Evolutionary conservation across 2,888 invertebrate genomes (phyloP).

Genomic region (Clitarchus hookeri): DNA sequence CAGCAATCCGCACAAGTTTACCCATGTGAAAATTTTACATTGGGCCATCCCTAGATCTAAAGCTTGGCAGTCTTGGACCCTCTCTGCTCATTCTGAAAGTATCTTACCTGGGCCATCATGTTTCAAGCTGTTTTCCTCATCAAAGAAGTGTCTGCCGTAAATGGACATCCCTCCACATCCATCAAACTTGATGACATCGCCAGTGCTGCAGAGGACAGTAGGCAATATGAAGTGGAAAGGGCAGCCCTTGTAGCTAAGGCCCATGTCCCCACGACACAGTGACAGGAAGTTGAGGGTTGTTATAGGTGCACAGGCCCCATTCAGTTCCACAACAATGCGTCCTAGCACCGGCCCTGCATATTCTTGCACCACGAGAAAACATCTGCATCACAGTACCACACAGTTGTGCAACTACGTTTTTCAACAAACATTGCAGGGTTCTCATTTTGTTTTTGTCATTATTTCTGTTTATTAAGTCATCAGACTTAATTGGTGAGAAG

Average conservation of each 20-base stretch:
- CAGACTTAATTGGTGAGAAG: too few relatives aligned
- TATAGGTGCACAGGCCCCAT: constrained; percentile 51
- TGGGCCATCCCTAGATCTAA: too few relatives aligned
- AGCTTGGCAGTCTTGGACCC: too few relatives aligned
- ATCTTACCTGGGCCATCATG: constrained; percentile 58
- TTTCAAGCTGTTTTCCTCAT: constrained; percentile 57
- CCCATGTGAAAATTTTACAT: too few relatives aligned
- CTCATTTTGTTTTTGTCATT: too few relatives aligned
- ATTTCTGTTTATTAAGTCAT: too few relatives aligned
- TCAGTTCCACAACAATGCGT: constrained; percentile 52
- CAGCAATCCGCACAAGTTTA: too few relatives aligned
- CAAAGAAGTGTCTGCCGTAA: constrained; percentile 53
- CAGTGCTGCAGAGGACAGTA: constrained; percentile 62
- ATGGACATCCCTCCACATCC: constrained; percentile 61
- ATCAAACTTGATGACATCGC: constrained; percentile 62
- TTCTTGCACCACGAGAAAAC: constrained; percentile 53
- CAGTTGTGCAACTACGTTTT: too few relatives aligned
- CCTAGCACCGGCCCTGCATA: constrained; percentile 47
- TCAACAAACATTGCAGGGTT: too few relatives aligned
- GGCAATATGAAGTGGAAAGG: constrained; percentile 62
- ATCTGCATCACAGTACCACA: constrained; percentile 45
- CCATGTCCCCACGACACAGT: constrained; percentile 50
- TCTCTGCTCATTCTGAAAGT: not conserved
- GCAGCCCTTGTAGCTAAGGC: constrained; percentile 51
- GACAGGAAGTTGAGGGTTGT: constrained; percentile 53